A percentile compares a stretch with the other conserved stretches of the same genome.
These are phyloP conservation scores for Anguilla anguilla DNA, from an alignment of 2,797 vertebrate species.

Conservation along the genomic window DNA sequence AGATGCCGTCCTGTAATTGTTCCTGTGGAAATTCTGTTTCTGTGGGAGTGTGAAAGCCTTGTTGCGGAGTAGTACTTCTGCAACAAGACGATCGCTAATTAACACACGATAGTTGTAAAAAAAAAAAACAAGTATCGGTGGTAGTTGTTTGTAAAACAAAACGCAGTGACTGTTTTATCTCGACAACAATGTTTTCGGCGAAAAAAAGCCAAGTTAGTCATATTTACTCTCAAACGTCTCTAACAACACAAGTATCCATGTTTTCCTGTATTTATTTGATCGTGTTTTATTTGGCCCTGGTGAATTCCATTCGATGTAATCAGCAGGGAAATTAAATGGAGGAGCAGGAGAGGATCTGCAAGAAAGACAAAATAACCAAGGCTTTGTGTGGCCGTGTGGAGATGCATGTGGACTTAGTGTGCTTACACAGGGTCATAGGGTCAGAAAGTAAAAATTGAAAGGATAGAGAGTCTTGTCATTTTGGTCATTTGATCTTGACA, in stretches of 20 bases:
- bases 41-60: neutral
- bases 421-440: too few relatives aligned
- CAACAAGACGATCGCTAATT: neutral
- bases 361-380: too few relatives aligned
- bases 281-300: too few relatives aligned
- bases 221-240: neutral
- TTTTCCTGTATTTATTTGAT: too few relatives aligned
- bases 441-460: too few relatives aligned
- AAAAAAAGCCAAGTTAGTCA: neutral
- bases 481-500: too few relatives aligned
- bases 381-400: too few relatives aligned
- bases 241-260: too few relatives aligned
- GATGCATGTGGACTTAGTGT: too few relatives aligned
- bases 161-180: neutral
- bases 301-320: too few relatives aligned
- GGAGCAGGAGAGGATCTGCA: neutral
- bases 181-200: neutral
- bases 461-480: too few relatives aligned
- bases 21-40: constrained; percentile 1
- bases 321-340: too few relatives aligned
- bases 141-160: neutral
- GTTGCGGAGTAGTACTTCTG: neutral
- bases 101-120: neutral
- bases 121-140: neutral
- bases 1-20: neutral